Percentiles rank a stretch among this genome's conserved stretches.
These are phyloP conservation scores for Glyphotaelius pellucidus DNA, from an alignment of 2,888 invertebrate species.

Conservation along the genomic window DNA sequence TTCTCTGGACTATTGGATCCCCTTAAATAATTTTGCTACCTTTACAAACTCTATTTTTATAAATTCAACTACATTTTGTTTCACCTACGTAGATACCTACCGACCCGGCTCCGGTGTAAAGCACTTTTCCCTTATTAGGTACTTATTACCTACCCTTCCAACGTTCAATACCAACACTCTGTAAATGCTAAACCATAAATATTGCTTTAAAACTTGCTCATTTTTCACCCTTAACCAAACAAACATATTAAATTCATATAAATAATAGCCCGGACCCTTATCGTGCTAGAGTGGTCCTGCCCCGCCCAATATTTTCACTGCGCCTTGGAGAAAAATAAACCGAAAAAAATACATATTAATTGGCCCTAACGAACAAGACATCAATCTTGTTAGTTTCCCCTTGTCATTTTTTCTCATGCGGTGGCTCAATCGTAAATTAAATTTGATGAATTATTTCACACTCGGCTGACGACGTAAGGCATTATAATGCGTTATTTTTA, in stretches of 20 bases:
- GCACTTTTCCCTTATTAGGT: too few species aligned
- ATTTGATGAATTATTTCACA: conserved; percentile 43
- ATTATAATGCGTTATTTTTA: neutral
- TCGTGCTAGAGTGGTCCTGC: neutral
- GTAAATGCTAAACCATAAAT: too few species aligned
- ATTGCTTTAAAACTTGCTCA: neutral
- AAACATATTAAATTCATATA: neutral
- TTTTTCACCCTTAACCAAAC: neutral
- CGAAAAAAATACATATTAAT: conserved; percentile 35
- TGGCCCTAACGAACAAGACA: conserved; percentile 44
- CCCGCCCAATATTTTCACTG: conserved; percentile 20
- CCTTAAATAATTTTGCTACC: too few species aligned
- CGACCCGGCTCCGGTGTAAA: too few species aligned
- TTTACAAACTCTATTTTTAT: too few species aligned
- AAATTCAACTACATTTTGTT: too few species aligned
- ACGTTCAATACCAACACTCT: neutral
- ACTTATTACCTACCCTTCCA: too few species aligned
- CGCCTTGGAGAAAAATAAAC: neutral
- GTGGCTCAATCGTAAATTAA: conserved; percentile 37
- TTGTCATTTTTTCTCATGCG: neutral
- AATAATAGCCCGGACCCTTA: neutral
- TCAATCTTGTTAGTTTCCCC: conserved; percentile 39
- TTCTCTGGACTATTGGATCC: too few species aligned
- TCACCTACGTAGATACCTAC: too few species aligned
- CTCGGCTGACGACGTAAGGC: neutral